Base-by-base conservation (phyloP, 2,888 invertebrate species). In the Xestia ashworthii region DNA sequence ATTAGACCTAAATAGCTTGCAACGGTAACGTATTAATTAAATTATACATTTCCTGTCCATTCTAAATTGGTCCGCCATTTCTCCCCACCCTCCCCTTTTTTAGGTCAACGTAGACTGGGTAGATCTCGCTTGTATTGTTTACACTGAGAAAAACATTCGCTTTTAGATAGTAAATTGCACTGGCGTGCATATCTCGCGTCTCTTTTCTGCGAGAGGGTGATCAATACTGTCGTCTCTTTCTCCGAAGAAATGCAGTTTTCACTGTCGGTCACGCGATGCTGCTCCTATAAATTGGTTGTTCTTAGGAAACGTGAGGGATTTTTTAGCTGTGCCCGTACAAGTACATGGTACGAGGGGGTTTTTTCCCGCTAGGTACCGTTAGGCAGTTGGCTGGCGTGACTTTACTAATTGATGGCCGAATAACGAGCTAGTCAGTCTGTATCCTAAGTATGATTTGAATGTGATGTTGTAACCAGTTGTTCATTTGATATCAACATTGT, bases 201-300 rank as follows among this genome's bases (percentile, higher is more conserved):
- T 89, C 89, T 78, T 71, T 90, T 85, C 55, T 77, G 87, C 53
- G 38, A 44, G 38, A 8, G 8, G 0, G 62, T 22, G 12, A 55
- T n/a, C 66, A 14, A 71, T 85, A 80, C 74, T n/a, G 71, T 25
- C 76, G 76, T 92, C 92, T 90, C 89, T 79, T 74, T 92, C 88
- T 32, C 60, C 78, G 80, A 90, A 92, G 92, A 91, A 92, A 93
- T 93, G 93, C 93, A 92, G 92, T 93, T 93, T 93, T 93, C 93
- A 92, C 93, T 91, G 89, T 75, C 84, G 83, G 90, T 92, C 93
- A 93, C 93, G 93, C 93, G 87, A 92, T 71, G 83, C 76, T 87
- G 84, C 85, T 55, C 82, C 81, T 81, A 83, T 87, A 88, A 91
- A 90, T 89, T 91, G 83, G 80, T 78, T 68, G 81, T 89, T 84